phyloP scores from a whole-genome alignment of 2,797 vertebrate genomes.

The Phylloscopus collybita region DNA sequence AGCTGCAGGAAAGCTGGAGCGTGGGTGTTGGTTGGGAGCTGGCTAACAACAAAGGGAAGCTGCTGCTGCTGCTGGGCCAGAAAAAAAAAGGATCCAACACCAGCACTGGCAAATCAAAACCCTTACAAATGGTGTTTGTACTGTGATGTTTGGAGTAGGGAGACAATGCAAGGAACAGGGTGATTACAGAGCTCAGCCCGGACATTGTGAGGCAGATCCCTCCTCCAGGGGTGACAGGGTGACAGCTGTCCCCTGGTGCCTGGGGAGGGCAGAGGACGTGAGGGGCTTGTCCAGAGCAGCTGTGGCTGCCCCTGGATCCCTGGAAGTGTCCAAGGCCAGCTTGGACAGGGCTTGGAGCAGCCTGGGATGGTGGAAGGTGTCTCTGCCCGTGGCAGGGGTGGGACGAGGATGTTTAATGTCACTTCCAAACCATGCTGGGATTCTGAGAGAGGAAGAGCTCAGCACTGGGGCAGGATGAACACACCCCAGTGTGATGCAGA shows the following conservation, averaged over 20 bases:
- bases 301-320: not conserved
- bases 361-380: not conserved
- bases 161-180: conserved; percentile 54
- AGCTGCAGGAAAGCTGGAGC: not conserved
- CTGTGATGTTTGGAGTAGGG: not conserved
- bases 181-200: conserved; percentile 25
- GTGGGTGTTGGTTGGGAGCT: not conserved
- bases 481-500: rapidly evolving
- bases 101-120: not conserved
- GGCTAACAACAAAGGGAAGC: conserved; percentile 27
- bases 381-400: not conserved
- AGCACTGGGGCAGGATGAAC: not conserved
- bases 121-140: not conserved
- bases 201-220: not conserved
- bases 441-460: not conserved
- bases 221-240: not conserved
- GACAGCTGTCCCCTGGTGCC: not conserved
- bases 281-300: not conserved
- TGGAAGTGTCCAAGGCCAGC: not conserved
- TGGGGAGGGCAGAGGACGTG: rapidly evolving
- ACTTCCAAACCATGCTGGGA: not conserved
- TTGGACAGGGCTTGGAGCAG: rapidly evolving
- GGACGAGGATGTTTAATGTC: not conserved
- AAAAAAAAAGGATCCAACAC: conserved; percentile 1
- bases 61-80: conserved; percentile 21